phyloP scores from a whole-genome alignment of 2,113 vertebrate genomes.

The Craseonycteris thonglongyai region DNA sequence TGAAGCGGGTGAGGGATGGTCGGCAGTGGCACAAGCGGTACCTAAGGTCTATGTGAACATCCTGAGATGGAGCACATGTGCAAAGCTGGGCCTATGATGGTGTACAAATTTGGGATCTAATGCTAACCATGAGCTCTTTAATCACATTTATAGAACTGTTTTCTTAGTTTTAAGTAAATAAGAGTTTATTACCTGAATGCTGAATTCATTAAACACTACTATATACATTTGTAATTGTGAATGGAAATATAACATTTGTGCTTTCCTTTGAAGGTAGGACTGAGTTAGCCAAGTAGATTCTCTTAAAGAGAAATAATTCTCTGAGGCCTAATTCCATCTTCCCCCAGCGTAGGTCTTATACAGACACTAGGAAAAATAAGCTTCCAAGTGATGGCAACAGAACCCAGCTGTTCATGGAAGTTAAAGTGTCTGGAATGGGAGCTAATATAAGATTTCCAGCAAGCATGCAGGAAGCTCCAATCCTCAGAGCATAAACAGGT shows the following conservation, averaged over 20 bases:
- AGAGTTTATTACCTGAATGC: not conserved
- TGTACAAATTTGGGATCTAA: not conserved
- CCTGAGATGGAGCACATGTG: not conserved
- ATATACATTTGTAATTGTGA: not conserved
- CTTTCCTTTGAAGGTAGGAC: not conserved
- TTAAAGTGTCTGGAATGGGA: not conserved
- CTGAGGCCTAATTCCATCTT: not conserved
- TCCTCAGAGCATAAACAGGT: not conserved
- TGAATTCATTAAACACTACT: not conserved
- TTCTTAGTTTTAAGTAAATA: not conserved
- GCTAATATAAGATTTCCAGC: not conserved
- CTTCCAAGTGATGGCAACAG: not conserved
- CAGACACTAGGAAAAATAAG: not conserved
- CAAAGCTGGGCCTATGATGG: not conserved
- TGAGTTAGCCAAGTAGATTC: not conserved
- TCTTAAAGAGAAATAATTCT: not conserved
- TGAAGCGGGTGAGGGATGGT: not conserved
- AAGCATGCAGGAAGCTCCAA: not conserved
- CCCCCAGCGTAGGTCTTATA: not conserved
- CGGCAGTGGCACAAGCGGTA: rapidly evolving
- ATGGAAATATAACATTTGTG: not conserved
- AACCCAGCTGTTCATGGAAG: not conserved
- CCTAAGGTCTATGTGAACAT: not conserved
- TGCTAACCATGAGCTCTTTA: not conserved
- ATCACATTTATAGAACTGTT: not conserved